These are phyloP conservation scores for Drosophila mulleri DNA, from an alignment of 2,888 invertebrate genomes.

Conservation along the genomic window DNA sequence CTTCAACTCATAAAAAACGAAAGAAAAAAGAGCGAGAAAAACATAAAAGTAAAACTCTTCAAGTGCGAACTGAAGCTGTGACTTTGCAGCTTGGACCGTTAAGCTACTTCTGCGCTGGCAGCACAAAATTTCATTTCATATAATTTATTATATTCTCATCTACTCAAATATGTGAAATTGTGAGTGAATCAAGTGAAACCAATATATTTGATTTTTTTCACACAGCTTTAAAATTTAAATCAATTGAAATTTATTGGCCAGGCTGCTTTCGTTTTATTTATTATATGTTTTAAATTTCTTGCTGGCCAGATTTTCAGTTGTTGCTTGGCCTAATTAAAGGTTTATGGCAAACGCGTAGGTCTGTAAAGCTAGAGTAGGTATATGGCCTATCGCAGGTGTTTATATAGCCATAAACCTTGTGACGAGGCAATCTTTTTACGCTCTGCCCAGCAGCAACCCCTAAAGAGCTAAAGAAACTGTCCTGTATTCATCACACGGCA, in stretches of 20 bases:
- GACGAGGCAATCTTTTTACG: conserved; percentile 24
- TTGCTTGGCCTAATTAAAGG: conserved; percentile 44
- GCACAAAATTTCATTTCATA: conserved; percentile 1
- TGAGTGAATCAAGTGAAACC: not conserved
- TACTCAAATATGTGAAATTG: conserved; percentile 1
- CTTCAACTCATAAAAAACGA: not conserved
- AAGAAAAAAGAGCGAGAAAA: no score
- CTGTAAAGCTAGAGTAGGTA: conserved; percentile 14
- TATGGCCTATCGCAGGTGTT: conserved; percentile 57
- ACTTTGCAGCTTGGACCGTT: not conserved
- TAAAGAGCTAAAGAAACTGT: not conserved
- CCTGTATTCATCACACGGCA: not conserved
- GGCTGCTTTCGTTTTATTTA: not conserved
- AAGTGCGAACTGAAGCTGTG: not conserved
- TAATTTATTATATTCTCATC: conserved; percentile 5
- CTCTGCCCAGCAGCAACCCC: conserved; percentile 12
- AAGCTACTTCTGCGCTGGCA: not conserved
- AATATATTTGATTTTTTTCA: not conserved
- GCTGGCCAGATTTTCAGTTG: not conserved
- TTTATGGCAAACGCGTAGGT: conserved; percentile 20
- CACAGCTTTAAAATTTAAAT: conserved; percentile 7
- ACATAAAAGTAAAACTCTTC: conserved; percentile 4
- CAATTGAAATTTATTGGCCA: not conserved
- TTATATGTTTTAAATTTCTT: not conserved
- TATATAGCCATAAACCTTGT: conserved; percentile 67